These are phyloP conservation scores for Passerina amoena DNA, from an alignment of 2,113 vertebrate genomes.

Conservation along the genomic window DNA sequence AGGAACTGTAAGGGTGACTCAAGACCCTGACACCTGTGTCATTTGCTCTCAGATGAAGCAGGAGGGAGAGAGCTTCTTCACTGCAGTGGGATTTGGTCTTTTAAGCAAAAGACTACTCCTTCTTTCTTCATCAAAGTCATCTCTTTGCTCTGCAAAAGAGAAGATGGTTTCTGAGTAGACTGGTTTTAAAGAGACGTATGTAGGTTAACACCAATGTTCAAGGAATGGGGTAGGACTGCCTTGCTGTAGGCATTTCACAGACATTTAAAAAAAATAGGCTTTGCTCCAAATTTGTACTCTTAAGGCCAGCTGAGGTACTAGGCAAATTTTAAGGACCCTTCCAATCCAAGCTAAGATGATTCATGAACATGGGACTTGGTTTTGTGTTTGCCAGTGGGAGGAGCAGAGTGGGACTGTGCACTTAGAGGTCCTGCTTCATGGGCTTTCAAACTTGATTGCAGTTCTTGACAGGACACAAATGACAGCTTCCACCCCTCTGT, in stretches of 20 bases:
- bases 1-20: background rate
- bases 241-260: background rate
- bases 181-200: background rate
- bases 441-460: background rate
- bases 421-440: fast-evolving
- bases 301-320: background rate
- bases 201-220: background rate
- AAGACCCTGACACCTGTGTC: background rate
- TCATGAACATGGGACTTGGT: background rate
- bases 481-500: background rate
- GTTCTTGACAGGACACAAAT: background rate
- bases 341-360: background rate
- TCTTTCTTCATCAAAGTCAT: background rate
- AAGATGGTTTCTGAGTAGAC: background rate
- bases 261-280: background rate
- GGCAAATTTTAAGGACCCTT: background rate
- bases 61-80: background rate
- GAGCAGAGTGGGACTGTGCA: background rate
- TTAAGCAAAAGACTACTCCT: background rate
- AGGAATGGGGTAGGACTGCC: background rate
- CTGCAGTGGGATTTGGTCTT: background rate
- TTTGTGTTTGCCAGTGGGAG: background rate
- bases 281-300: background rate
- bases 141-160: background rate
- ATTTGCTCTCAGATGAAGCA: background rate